These are phyloP conservation scores for Pecten maximus DNA, from an alignment of 2,888 invertebrate genomes.

Conservation along the genomic window DNA sequence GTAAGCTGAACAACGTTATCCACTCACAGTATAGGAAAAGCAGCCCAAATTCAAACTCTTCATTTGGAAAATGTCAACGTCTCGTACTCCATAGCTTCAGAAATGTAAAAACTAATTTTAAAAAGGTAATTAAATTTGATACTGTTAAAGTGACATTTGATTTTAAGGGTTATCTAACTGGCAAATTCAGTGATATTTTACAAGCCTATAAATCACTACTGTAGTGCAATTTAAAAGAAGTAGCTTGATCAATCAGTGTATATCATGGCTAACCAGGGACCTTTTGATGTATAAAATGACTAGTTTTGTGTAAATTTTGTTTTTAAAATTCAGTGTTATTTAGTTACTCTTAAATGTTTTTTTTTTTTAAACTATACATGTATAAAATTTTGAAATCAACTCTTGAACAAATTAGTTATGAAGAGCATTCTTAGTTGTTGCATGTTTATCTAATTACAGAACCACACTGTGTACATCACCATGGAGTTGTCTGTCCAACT, in stretches of 20 bases:
- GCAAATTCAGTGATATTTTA: not conserved
- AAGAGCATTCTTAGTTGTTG: not conserved
- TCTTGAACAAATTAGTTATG: not conserved
- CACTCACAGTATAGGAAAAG: slow-evolving; percentile 60
- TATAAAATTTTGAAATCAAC: not conserved
- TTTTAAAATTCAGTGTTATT: too few relatives aligned
- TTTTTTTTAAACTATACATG: not conserved
- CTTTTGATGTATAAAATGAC: too few relatives aligned
- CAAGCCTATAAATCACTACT: too few relatives aligned
- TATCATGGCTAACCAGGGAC: too few relatives aligned
- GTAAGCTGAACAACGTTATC: slow-evolving; percentile 70
- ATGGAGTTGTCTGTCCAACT: slow-evolving; percentile 65
- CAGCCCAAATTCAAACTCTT: slow-evolving; percentile 39
- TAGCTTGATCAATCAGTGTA: too few relatives aligned
- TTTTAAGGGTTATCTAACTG: not conserved
- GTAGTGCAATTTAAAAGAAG: too few relatives aligned
- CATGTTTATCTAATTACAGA: slow-evolving; percentile 50
- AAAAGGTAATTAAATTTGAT: slow-evolving; percentile 45
- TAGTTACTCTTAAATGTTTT: too few relatives aligned
- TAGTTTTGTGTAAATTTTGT: too few relatives aligned
- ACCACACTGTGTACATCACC: slow-evolving; percentile 52
- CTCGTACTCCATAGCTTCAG: slow-evolving; percentile 58
- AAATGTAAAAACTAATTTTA: slow-evolving; percentile 61
- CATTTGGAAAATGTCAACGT: slow-evolving; percentile 66
- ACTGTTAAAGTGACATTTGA: not conserved